Conservation (phyloP, 2,888 invertebrate species). For the Bhutanitis thaidina region DNA sequence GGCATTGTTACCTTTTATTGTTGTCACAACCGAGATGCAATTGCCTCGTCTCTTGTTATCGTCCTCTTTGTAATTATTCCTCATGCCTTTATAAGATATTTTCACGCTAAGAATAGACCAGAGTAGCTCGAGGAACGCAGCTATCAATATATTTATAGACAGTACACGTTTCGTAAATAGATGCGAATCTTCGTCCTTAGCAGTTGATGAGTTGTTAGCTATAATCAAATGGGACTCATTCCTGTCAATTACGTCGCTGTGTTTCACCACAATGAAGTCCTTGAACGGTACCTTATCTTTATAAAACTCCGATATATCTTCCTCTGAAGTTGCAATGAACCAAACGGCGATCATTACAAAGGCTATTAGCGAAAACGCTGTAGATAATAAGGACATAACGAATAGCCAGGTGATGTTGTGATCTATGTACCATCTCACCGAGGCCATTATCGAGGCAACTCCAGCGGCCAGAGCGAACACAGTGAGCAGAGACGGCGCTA, state of each 20-base stretch:
- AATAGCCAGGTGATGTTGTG: constrained; percentile 83
- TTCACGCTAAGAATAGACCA: constrained; percentile 82
- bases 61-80: constrained; percentile 79
- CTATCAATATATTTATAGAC: constrained; percentile 80
- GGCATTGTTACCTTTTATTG: constrained; percentile 75
- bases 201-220: constrained; percentile 39
- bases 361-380: constrained; percentile 66
- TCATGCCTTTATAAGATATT: constrained; percentile 82
- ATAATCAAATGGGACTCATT: constrained; percentile 65
- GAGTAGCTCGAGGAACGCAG: constrained; percentile 76
- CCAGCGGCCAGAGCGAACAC: constrained; percentile 75
- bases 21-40: constrained; percentile 74
- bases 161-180: constrained; percentile 69
- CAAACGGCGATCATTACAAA: constrained; percentile 63
- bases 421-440: constrained; percentile 84
- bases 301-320: constrained; percentile 58
- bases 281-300: constrained; percentile 63
- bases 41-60: constrained; percentile 65
- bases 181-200: constrained; percentile 41
- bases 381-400: constrained; percentile 74
- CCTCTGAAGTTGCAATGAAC: constrained; percentile 59
- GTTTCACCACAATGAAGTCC: constrained; percentile 57
- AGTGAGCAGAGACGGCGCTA: constrained; percentile 74
- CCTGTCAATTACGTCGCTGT: constrained; percentile 49
- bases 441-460: constrained; percentile 79